phyloP scores from a whole-genome alignment of 1,140 invertebrate species.

The Onthophagus taurus region DNA sequence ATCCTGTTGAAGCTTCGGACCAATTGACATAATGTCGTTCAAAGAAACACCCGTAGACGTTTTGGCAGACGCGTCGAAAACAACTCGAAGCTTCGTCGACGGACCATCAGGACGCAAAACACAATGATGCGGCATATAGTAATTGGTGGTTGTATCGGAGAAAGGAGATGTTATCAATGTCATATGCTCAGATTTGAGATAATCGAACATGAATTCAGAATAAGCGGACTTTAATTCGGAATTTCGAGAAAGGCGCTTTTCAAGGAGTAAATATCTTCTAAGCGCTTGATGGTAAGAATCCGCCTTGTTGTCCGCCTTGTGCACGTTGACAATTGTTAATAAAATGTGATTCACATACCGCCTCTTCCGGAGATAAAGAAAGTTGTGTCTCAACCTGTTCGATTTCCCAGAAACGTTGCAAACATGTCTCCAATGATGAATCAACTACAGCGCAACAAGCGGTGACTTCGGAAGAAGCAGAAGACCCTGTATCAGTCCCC shows the following conservation, averaged over 20 bases:
- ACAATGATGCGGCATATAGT: slow-evolving; percentile 38
- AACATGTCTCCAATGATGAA: too few relatives aligned
- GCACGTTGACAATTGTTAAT: too few relatives aligned
- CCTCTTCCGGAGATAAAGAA: too few relatives aligned
- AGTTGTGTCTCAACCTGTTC: too few relatives aligned
- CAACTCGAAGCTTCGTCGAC: slow-evolving; percentile 34
- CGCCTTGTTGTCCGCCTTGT: too few relatives aligned
- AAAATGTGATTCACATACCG: too few relatives aligned
- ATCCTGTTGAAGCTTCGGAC: slow-evolving; percentile 20
- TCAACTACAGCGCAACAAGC: too few relatives aligned
- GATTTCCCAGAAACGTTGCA: too few relatives aligned
- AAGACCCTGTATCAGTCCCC: too few relatives aligned
- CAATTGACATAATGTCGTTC: slow-evolving; percentile 28
- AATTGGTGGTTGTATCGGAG: slow-evolving; percentile 1
- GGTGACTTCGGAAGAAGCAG: too few relatives aligned
- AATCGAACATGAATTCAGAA: slow-evolving; percentile 30
- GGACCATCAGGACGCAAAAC: slow-evolving; percentile 26
- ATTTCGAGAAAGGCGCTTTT: slow-evolving; percentile 26
- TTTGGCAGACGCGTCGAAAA: slow-evolving; percentile 34
- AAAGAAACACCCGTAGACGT: slow-evolving; percentile 29
- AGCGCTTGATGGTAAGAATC: slow-evolving; percentile 23
- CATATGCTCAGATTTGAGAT: slow-evolving; percentile 26
- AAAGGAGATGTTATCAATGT: slow-evolving; percentile 6
- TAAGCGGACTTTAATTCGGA: slow-evolving; percentile 11
- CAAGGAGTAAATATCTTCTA: slow-evolving; percentile 16